Evolutionary conservation across 2,113 vertebrate species (phyloP), one percentile per base, ranked within the genome.

Genomic region (Parus major): DNA sequence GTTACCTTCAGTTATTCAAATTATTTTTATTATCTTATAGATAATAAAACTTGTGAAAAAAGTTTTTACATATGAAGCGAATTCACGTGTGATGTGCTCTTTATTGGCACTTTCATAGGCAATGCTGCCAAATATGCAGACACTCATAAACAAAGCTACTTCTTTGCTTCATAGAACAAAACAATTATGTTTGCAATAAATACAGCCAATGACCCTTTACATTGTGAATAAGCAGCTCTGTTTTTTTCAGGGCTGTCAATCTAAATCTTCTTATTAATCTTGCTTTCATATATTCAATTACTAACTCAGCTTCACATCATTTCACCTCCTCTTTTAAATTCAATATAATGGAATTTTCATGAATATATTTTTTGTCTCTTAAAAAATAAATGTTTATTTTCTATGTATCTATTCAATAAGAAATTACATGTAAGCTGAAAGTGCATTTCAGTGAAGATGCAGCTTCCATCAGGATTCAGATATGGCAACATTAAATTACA

Each of bases 191-290:
- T 93, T 50, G 27, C 50, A 92, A 88, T 35, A 90, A 81, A 75
- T 66, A 66, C 2, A 19, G 15, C 5, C 46, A 86, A 59, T 93
- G 82, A 92, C 64, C 42, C 75, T 86, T 85, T 59, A 77, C 22
- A 83, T 42, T 73, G 5, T 66, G 76, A 93, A 81, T 7, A 73
- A n/a, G 7, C 15, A 70, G 12, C 15, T 82, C 33, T 75, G 7
- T 1, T 78, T 59, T 83, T 80, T 88, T 65, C 55, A 86, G 31
- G 24, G 11, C 19, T 90, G 63, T 49, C 88, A 88, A 33, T 90
- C 21, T 82, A 80, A 86, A 73, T 86, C 25, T 80, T n/a, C 41
- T 76, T 69, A 69, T 72, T 88, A 90, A 70, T 61, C 33, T 70
- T 83, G 28, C 11, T 84, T 86, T 84, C 7, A 13, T 52, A 27